Evolutionary conservation across 2,113 vertebrate species (phyloP), one percentile per base, ranked within the genome.

Genomic region (Boleophthalmus pectinirostris): DNA sequence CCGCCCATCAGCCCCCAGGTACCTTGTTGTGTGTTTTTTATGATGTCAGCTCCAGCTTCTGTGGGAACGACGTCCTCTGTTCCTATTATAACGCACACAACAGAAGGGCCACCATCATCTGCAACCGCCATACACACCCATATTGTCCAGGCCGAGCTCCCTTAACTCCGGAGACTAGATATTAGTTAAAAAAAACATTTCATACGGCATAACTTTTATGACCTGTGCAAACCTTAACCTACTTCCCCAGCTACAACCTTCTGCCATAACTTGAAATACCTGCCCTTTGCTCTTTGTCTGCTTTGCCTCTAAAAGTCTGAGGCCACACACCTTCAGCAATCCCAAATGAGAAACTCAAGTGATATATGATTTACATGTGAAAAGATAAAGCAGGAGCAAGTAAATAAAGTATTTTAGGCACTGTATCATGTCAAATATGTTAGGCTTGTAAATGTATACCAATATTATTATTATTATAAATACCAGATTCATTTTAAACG

Each of bases 11-110:
- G 77, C 85, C 89, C 87, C 88, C 84, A 88, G 87, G 88, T 93
- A 87, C 82, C 86, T 89, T 84, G 80, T 89, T 88, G 84, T 90
- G 74, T 86, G 79, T 88, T 85, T 90, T 89, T 93, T 88, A 91
- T 92, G 93, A 94, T 91, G 91, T 91, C 91, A 94, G 84, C 86
- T 69, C 73, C 68, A 71, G 86, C 83, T 93, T 88, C 89, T 90
- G 86, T 92, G 90, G 93, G 90, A 92, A 92, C 86, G 46, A 82
- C 72, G 79, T 87, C 85, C 65, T 79, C 70, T 87, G 84, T 91
- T 89, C 83, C 72, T 77, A 81, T 85, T 89, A 82, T 85, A 82
- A 79, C 74, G 75, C 67, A 64, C 68, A 84, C 81, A 90, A 79
- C 77, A 81, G 76, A 74, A 67, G 54, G 80, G 72, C 53, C 79